These are phyloP conservation scores for Anadara kagoshimensis DNA, from an alignment of 1,140 invertebrate species.

Conservation along the genomic window DNA sequence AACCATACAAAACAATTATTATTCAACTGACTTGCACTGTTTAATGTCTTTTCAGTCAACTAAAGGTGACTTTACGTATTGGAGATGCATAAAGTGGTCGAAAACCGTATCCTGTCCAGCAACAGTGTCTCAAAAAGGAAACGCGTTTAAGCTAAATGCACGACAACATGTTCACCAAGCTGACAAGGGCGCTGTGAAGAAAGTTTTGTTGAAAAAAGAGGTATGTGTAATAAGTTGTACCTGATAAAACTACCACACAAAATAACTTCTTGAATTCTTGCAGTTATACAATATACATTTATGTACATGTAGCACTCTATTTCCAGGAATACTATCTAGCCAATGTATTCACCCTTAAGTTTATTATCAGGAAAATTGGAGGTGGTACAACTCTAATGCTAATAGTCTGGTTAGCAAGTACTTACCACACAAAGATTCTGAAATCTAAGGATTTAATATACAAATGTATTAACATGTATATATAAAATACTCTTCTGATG, in stretches of 20 bases:
- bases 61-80: slow-evolving; percentile 27
- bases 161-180: slow-evolving; percentile 18
- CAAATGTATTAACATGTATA: neutral
- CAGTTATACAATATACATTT: slow-evolving; percentile 1
- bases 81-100: slow-evolving; percentile 15
- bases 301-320: neutral
- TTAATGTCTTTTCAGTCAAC: slow-evolving; percentile 14
- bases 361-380: neutral
- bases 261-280: neutral
- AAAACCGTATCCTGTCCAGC: slow-evolving; percentile 16
- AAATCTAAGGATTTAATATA: neutral
- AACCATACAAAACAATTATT: too few relatives aligned
- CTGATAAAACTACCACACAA: neutral
- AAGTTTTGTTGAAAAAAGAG: slow-evolving; percentile 2
- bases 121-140: slow-evolving; percentile 16
- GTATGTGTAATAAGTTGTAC: neutral
- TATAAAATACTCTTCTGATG: too few relatives aligned
- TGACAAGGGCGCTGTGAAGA: slow-evolving; percentile 10
- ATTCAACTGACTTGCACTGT: too few relatives aligned
- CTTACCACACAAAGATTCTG: too few relatives aligned
- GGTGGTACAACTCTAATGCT: too few relatives aligned
- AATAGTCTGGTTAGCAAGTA: too few relatives aligned
- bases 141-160: slow-evolving; percentile 10
- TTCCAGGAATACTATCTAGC: neutral
- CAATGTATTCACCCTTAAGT: neutral